Evolutionary conservation across 2,797 vertebrate genomes (phyloP).

Genomic region (Crocidura indochinensis): DNA sequence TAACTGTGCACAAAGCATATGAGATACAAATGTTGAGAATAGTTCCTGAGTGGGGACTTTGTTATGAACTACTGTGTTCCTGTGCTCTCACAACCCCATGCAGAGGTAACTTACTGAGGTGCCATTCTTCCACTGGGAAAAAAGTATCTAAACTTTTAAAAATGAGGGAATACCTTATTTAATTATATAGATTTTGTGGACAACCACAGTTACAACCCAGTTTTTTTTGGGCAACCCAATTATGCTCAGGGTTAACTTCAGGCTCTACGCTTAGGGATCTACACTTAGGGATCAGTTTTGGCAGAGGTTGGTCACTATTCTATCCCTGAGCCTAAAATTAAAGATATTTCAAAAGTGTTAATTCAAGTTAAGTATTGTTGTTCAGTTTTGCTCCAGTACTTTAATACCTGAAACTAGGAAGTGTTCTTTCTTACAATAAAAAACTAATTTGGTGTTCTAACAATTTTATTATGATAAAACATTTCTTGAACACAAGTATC

Average conservation of each 20-base stretch:
- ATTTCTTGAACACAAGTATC: slow-evolving; percentile 8
- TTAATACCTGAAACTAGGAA: slow-evolving; percentile 9
- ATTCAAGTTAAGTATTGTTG: slow-evolving; percentile 14
- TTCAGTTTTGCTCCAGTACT: background rate
- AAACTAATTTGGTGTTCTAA: slow-evolving; percentile 36
- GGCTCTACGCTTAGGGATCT: too few relatives aligned
- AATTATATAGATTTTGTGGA: too few relatives aligned
- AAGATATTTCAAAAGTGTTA: slow-evolving; percentile 38
- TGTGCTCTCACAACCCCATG: background rate
- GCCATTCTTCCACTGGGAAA: background rate
- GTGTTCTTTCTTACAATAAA: slow-evolving; percentile 23
- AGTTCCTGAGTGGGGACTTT: background rate
- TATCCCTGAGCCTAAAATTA: too few relatives aligned
- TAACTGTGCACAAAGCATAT: background rate
- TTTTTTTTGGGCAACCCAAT: too few relatives aligned
- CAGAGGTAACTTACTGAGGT: background rate
- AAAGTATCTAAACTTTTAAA: background rate
- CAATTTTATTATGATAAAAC: slow-evolving; percentile 20
- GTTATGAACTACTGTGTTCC: background rate
- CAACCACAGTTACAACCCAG: too few relatives aligned
- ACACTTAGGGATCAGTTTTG: too few relatives aligned
- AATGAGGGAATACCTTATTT: background rate
- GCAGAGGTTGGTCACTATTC: too few relatives aligned
- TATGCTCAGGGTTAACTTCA: too few relatives aligned
- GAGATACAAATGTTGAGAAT: background rate